phyloP scores from a whole-genome alignment of 2,113 vertebrate species.

The Tupaia tana region DNA sequence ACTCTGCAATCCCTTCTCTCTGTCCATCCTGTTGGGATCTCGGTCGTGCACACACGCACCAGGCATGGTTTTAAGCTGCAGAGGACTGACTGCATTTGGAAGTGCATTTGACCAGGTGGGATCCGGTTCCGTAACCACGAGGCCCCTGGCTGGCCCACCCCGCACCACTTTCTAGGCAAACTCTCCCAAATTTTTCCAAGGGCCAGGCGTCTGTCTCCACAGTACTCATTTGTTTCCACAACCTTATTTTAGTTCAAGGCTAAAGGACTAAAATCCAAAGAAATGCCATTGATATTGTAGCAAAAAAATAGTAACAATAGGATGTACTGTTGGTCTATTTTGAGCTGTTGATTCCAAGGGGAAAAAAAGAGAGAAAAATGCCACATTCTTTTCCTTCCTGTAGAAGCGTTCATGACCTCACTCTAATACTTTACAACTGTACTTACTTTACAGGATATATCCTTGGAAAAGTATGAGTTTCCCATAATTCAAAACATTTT shows the following conservation, averaged over 20 bases:
- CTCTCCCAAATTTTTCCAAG: background rate
- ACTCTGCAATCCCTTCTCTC: too few species aligned
- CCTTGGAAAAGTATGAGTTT: background rate
- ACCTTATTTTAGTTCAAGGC: constrained; percentile 22
- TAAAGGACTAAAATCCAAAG: background rate
- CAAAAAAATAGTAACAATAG: background rate
- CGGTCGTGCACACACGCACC: too few species aligned
- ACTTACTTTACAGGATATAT: background rate
- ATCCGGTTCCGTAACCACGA: too few species aligned
- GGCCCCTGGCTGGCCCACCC: background rate
- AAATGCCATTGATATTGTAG: background rate
- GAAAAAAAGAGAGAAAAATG: background rate
- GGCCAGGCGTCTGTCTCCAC: background rate
- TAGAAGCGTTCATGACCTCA: background rate
- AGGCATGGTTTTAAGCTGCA: too few species aligned
- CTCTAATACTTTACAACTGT: background rate
- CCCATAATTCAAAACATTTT: background rate
- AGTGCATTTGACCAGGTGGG: too few species aligned
- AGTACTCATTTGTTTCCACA: background rate
- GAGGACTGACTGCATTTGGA: too few species aligned
- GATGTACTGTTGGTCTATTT: background rate
- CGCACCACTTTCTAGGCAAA: background rate
- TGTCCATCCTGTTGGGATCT: too few species aligned
- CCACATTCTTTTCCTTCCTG: background rate
- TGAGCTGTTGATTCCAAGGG: constrained; percentile 14